phyloP scores from a whole-genome alignment of 2,888 invertebrate species.

The Standfussiana lucernea region DNA sequence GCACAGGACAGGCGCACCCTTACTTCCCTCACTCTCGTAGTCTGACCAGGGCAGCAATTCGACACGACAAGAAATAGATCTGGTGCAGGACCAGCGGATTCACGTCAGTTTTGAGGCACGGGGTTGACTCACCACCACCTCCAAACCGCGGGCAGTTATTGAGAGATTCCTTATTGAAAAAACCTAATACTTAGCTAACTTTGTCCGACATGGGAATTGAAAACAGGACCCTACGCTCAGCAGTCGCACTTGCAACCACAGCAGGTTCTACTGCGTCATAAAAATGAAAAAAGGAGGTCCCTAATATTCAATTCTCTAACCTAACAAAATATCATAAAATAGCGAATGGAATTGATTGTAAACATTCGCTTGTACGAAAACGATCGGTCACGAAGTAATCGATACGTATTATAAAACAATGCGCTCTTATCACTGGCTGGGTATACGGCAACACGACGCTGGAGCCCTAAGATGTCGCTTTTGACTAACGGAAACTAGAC shows the following conservation, averaged over 20 bases:
- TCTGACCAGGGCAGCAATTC: background rate
- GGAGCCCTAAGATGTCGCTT: slow-evolving; percentile 80
- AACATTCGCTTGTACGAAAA: slow-evolving; percentile 76
- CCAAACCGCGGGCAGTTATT: background rate
- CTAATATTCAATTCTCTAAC: slow-evolving; percentile 11
- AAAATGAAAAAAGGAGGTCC: background rate
- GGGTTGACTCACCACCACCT: background rate
- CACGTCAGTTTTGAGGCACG: background rate
- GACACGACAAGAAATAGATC: no score
- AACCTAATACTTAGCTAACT: background rate
- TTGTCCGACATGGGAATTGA: background rate
- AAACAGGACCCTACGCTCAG: background rate
- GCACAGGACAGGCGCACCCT: background rate
- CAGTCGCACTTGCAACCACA: background rate
- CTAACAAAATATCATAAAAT: slow-evolving; percentile 8
- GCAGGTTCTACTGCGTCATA: background rate
- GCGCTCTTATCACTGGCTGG: slow-evolving; percentile 85
- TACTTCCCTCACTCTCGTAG: background rate
- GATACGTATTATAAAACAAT: slow-evolving; percentile 87
- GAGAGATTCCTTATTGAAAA: background rate
- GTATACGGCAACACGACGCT: slow-evolving; percentile 84
- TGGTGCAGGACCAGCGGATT: background rate
- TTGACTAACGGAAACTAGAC: slow-evolving; percentile 18
- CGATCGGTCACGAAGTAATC: slow-evolving; percentile 81
- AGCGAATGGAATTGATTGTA: slow-evolving; percentile 60